These are phyloP conservation scores for Steatornis caripensis DNA, from an alignment of 2,113 vertebrate species.

Conservation along the genomic window DNA sequence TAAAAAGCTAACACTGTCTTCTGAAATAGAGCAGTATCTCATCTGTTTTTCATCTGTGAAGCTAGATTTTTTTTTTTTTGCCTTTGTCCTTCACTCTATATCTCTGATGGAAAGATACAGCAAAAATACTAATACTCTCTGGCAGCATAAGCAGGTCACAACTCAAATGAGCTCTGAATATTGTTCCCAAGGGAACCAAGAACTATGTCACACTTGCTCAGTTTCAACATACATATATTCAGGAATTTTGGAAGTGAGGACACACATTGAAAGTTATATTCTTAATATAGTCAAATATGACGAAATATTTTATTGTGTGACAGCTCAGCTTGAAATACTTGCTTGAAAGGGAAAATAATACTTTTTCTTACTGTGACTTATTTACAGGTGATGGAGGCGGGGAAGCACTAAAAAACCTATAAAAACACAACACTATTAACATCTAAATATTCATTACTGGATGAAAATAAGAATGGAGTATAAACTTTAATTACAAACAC, in stretches of 20 bases:
- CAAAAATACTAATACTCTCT: slow-evolving; percentile 68
- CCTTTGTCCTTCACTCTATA: slow-evolving; percentile 58
- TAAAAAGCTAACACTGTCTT: background rate
- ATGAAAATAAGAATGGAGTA: background rate
- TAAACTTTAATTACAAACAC: background rate
- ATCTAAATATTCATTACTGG: background rate
- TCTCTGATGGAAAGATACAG: slow-evolving; percentile 65
- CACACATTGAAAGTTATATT: slow-evolving; percentile 45
- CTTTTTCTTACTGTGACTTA: background rate
- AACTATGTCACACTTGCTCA: slow-evolving; percentile 50
- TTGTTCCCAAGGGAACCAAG: slow-evolving; percentile 57
- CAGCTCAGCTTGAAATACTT: slow-evolving; percentile 13
- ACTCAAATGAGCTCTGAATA: slow-evolving; percentile 67
- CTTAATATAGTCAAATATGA: slow-evolving; percentile 42
- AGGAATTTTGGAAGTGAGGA: slow-evolving; percentile 44
- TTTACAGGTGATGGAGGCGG: background rate
- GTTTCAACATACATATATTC: slow-evolving; percentile 63
- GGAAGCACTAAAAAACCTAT: background rate
- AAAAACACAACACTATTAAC: background rate
- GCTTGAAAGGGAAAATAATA: background rate
- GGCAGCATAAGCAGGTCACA: slow-evolving; percentile 71
- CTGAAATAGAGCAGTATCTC: slow-evolving; percentile 39
- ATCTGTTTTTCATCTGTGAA: slow-evolving; percentile 36
- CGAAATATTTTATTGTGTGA: slow-evolving; percentile 48
- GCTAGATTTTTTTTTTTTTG: slow-evolving; percentile 35